phyloP scores from a whole-genome alignment of 2,888 invertebrate species.

The Toxonevra muliebris region DNA sequence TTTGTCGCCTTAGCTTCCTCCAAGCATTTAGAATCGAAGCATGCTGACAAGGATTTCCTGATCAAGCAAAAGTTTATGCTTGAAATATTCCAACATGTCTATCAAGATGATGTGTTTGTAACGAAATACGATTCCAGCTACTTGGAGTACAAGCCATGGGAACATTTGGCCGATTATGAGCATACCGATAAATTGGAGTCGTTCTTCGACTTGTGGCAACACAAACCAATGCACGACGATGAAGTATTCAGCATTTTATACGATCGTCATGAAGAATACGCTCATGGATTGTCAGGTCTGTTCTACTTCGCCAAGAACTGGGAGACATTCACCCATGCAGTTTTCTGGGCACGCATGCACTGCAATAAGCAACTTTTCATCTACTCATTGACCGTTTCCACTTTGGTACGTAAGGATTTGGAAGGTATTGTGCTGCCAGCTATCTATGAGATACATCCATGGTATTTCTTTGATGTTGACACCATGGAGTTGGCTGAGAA shows the following conservation, averaged over 20 bases:
- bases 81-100: conserved; percentile 68
- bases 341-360: conserved; percentile 73
- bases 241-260: conserved; percentile 55
- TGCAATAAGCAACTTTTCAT: conserved; percentile 73
- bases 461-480: conserved; percentile 72
- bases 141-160: conserved; percentile 69
- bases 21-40: conserved; percentile 54
- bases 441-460: conserved; percentile 74
- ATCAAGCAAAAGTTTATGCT: conserved; percentile 68
- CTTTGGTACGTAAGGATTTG: conserved; percentile 70
- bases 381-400: conserved; percentile 71
- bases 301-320: conserved; percentile 78
- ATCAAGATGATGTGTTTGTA: conserved; percentile 69
- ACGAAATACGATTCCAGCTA: conserved; percentile 66
- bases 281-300: conserved; percentile 71
- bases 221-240: conserved; percentile 62
- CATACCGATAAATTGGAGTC: conserved; percentile 69
- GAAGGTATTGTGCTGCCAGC: conserved; percentile 71
- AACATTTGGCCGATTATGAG: conserved; percentile 69
- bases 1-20: conserved; percentile 49
- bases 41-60: conserved; percentile 68
- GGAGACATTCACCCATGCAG: conserved; percentile 77
- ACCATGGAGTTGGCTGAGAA: conserved; percentile 66
- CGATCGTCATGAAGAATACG: conserved; percentile 66
- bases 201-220: conserved; percentile 69